Base-by-base conservation (phyloP, 2,113 vertebrate species). In the Eudorcas thomsonii region DNA sequence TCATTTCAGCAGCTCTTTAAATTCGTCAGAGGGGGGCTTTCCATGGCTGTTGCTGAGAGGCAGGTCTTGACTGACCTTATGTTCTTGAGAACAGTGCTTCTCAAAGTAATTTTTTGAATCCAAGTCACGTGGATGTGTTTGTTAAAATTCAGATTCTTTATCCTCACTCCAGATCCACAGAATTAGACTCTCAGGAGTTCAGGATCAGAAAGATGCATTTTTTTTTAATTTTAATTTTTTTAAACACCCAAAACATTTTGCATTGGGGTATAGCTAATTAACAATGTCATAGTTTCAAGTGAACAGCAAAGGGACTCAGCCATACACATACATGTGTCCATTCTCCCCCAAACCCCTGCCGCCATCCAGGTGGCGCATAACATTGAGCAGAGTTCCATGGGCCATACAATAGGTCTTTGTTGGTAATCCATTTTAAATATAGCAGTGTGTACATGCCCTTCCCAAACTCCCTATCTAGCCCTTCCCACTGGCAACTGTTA, bases 1-100 rank as follows among this genome's bases (percentile, higher is more conserved):
- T 25, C 48, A 21, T 7, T 45, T 15, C 25, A 5, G 2, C 1
- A 25, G 19, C 33, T 30, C 54, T 0, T 0, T 25, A 6, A 25
- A 1, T 13, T 78, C 12, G 2, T 17, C 21, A 4, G 26, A 21
- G n/a, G 21, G 17, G 7, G 17, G 4, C 26, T 81, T 7, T 28
- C 54, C 21, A 10, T 2, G 25, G 5, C 6, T 2, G 33, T 28
- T n/a, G 26, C 54, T 16, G 2, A 67, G 57, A 57, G 33, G 48
- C 0, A 2, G 36, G n/a, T 60, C 57, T 67, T 54, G 55, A 43
- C 78, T 60, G 64, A 71, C 48, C 25, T 6, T 10, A 62, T 16
- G 3, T 3, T 2, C 77, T 78, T 64, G 6, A 25, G 19, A 52
- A 48, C 45, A 39, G 12, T 45, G 13, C 23, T 87, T 87, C 88